phyloP scores from a whole-genome alignment of 2,888 invertebrate genomes.

The Oxytorus armatus region DNA sequence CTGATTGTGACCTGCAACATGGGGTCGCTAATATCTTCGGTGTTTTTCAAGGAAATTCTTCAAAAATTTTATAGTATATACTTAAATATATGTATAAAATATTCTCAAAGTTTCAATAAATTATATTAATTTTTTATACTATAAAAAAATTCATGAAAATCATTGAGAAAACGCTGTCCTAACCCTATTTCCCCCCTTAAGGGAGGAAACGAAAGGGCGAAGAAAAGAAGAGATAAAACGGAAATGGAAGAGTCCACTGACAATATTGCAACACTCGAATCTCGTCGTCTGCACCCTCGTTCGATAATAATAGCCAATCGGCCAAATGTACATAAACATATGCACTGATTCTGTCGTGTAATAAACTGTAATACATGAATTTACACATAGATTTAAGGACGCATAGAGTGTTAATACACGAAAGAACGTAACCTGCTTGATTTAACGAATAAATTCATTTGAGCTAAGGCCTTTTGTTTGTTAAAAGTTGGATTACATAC shows the following conservation, averaged over 20 bases:
- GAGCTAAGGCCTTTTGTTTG: slow-evolving; percentile 4
- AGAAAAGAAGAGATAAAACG: background rate
- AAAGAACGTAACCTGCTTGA: background rate
- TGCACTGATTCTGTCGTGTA: slow-evolving; percentile 10
- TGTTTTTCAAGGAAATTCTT: too few species aligned
- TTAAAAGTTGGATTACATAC: background rate
- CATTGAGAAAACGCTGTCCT: too few species aligned
- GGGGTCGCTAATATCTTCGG: too few species aligned
- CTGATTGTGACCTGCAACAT: too few species aligned
- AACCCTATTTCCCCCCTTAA: too few species aligned
- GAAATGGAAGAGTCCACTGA: slow-evolving; percentile 8
- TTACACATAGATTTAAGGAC: background rate
- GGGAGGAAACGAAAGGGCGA: background rate
- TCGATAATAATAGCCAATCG: slow-evolving; percentile 31
- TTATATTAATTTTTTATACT: too few species aligned
- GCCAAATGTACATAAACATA: slow-evolving; percentile 19
- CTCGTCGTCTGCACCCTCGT: background rate
- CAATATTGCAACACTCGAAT: slow-evolving; percentile 7
- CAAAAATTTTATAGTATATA: too few species aligned
- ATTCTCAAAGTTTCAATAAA: too few species aligned
- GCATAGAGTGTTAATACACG: background rate
- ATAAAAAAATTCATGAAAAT: too few species aligned
- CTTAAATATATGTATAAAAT: too few species aligned
- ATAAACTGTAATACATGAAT: slow-evolving; percentile 21
- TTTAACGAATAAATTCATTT: background rate